Conservation (phyloP, 2,888 invertebrate genomes). For the Luperina testacea region DNA sequence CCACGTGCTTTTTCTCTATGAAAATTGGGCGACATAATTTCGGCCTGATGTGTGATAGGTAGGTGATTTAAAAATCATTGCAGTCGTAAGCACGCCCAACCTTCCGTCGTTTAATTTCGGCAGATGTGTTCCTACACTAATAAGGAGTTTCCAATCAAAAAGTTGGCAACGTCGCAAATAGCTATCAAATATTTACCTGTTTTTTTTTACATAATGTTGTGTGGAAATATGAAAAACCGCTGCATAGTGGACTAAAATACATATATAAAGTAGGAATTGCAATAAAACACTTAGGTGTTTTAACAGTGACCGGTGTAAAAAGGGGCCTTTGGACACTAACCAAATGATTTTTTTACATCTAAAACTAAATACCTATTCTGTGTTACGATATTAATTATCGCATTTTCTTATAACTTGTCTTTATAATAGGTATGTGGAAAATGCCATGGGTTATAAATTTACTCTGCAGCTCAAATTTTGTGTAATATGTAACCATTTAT, state of each 20-base stretch:
- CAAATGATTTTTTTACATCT: neutral
- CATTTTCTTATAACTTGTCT: too few relatives aligned
- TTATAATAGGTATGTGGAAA: too few relatives aligned
- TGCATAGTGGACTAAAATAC: neutral
- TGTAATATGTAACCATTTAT: too few relatives aligned
- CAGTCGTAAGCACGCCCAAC: neutral
- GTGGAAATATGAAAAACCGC: neutral
- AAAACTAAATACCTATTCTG: neutral
- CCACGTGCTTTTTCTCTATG: neutral
- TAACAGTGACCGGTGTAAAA: neutral
- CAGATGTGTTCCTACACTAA: neutral
- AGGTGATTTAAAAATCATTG: neutral
- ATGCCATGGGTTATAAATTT: too few relatives aligned
- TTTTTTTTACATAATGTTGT: too few relatives aligned
- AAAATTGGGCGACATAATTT: neutral
- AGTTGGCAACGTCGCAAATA: neutral
- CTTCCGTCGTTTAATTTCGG: neutral
- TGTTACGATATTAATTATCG: neutral
- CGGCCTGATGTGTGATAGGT: neutral
- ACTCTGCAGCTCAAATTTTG: too few relatives aligned
- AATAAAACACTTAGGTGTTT: neutral
- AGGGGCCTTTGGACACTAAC: neutral
- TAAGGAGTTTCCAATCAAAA: neutral
- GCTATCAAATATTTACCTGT: neutral
- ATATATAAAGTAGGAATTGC: neutral